A percentile compares a stretch with the other conserved stretches of the same genome.
Evolutionary conservation across 1,140 invertebrate species (phyloP).

Genomic region (Plectus sambesii): DNA sequence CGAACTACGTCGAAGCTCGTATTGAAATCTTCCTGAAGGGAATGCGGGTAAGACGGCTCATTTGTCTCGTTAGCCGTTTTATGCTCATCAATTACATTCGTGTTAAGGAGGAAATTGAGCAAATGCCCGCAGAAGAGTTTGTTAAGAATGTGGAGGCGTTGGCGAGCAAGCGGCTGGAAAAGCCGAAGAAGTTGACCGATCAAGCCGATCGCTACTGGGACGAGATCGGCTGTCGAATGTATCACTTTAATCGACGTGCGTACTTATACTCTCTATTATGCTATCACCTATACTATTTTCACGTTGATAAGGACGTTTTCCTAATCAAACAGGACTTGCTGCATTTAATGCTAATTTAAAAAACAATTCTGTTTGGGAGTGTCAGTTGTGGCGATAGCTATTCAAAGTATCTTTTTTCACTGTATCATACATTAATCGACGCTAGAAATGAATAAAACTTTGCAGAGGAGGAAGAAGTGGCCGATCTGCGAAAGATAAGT

Average conservation of each 20-base stretch:
- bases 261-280: constrained; percentile 18
- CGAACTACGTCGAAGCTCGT: constrained; percentile 66
- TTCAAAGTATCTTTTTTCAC: too few relatives aligned
- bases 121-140: constrained; percentile 72
- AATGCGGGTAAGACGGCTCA: constrained; percentile 63
- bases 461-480: constrained; percentile 65
- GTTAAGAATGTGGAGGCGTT: constrained; percentile 67
- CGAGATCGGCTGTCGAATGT: constrained; percentile 74
- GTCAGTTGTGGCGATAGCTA: too few relatives aligned
- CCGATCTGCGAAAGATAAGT: constrained; percentile 62
- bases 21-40: constrained; percentile 73
- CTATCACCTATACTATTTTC: too few relatives aligned
- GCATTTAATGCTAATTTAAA: too few relatives aligned
- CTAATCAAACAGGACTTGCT: too few relatives aligned
- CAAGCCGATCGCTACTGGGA: constrained; percentile 64
- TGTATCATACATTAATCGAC: too few relatives aligned
- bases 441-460: constrained; percentile 13
- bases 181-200: constrained; percentile 68
- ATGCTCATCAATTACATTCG: constrained; percentile 18
- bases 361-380: too few relatives aligned
- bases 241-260: constrained; percentile 71
- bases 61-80: too few relatives aligned
- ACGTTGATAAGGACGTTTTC: too few relatives aligned
- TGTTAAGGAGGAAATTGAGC: constrained; percentile 56
- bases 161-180: constrained; percentile 66